A percentile compares a stretch with the other conserved stretches of the same genome.
phyloP scores from a whole-genome alignment of 2,113 vertebrate genomes.

The Bufo gargarizans region DNA sequence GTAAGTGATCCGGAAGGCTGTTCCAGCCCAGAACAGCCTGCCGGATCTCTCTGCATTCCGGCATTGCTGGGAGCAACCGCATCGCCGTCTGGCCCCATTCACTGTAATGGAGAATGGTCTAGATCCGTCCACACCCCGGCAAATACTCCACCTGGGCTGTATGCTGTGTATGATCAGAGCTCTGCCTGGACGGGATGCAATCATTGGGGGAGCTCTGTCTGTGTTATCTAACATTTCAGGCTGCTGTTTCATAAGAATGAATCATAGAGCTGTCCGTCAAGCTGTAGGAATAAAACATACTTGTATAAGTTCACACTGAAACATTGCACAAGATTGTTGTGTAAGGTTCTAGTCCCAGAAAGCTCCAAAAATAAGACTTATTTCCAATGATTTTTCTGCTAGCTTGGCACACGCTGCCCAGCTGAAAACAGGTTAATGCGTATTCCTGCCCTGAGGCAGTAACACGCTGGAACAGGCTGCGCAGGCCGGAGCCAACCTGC shows the following conservation, averaged over 20 bases:
- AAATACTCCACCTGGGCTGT: too few species aligned
- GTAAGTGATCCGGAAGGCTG: too few species aligned
- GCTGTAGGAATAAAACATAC: neutral
- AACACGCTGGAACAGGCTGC: conserved; percentile 1
- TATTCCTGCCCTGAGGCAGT: conserved; percentile 15
- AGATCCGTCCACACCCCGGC: too few species aligned
- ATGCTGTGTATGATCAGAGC: neutral
- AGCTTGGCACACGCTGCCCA: conserved; percentile 1
- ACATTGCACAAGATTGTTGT: conserved; percentile 13
- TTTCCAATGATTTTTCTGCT: conserved; percentile 1
- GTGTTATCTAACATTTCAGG: conserved; percentile 9
- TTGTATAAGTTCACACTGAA: neutral
- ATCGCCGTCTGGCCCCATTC: too few species aligned
- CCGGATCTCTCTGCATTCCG: too few species aligned
- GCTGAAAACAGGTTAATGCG: neutral
- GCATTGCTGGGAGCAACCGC: too few species aligned
- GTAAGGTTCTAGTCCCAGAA: conserved; percentile 15
- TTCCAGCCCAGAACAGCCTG: too few species aligned
- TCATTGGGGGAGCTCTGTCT: neutral
- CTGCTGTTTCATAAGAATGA: conserved; percentile 1
- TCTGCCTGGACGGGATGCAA: neutral
- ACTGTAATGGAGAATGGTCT: too few species aligned
- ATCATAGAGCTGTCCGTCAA: neutral
- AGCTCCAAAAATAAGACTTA: neutral
- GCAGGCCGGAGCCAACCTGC: neutral